Percentiles rank a stretch among this genome's conserved stretches.
phyloP scores from a whole-genome alignment of 1,140 invertebrate genomes.

The Pemphigus obesinymphae region DNA sequence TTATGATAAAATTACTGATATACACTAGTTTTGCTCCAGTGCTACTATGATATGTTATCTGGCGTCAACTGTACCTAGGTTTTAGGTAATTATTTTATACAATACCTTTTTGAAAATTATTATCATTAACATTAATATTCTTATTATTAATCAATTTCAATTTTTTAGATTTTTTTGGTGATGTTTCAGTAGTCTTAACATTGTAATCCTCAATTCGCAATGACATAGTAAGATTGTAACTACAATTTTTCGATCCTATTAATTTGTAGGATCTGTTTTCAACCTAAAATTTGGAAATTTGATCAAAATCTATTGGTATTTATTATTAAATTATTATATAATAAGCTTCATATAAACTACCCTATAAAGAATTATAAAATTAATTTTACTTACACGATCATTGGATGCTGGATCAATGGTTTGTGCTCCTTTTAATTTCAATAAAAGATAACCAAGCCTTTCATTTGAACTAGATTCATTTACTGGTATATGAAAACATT shows the following conservation, averaged over 20 bases:
- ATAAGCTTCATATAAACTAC: too few species aligned
- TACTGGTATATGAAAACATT: background rate
- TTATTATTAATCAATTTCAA: background rate
- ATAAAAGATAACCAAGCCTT: constrained; percentile 22
- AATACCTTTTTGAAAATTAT: background rate
- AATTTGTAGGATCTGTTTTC: constrained; percentile 7
- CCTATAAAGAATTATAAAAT: background rate
- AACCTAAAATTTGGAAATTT: background rate
- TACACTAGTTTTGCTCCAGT: too few species aligned
- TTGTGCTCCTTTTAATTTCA: constrained; percentile 30
- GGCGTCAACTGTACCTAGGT: too few species aligned
- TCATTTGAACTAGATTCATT: background rate
- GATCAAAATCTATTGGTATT: background rate
- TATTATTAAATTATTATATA: background rate
- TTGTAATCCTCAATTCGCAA: constrained; percentile 23
- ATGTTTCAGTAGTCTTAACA: background rate
- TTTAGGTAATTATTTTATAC: background rate
- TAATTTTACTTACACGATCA: background rate
- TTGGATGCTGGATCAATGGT: constrained; percentile 2
- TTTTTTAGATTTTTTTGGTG: background rate
- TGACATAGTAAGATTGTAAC: background rate
- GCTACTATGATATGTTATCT: too few species aligned
- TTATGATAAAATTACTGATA: too few species aligned
- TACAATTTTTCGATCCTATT: constrained; percentile 24
- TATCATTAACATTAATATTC: background rate